Percentiles rank a stretch among this genome's conserved stretches.
These are phyloP conservation scores for Brevimyrus niger DNA, from an alignment of 2,113 vertebrate genomes.

Conservation along the genomic window DNA sequence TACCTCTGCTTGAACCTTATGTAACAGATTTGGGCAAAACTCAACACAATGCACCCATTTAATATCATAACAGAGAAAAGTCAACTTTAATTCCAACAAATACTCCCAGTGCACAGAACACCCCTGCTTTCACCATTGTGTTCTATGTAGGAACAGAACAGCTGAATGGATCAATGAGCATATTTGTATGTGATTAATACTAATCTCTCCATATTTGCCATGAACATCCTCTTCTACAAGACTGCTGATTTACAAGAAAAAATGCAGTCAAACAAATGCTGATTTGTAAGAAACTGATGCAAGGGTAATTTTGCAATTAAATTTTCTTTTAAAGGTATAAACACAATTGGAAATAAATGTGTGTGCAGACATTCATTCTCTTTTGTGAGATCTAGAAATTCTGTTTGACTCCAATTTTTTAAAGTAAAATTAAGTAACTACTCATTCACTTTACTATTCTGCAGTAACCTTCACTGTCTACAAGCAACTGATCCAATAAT, in stretches of 20 bases:
- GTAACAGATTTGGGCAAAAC: neutral
- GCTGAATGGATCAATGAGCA: neutral
- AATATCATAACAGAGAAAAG: neutral
- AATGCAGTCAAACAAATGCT: slow-evolving; percentile 30
- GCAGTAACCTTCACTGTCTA: neutral
- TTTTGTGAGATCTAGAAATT: neutral
- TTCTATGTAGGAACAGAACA: neutral
- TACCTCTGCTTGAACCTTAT: neutral
- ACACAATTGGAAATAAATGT: neutral
- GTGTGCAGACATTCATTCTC: too few species aligned
- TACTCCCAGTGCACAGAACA: neutral
- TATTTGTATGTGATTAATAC: slow-evolving; percentile 6
- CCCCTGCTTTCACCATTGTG: neutral
- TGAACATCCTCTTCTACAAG: neutral
- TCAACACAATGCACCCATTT: neutral
- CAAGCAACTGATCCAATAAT: neutral
- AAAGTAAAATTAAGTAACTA: neutral
- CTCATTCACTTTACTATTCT: neutral
- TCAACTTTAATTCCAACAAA: neutral
- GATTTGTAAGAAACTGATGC: slow-evolving; percentile 17
- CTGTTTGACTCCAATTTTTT: neutral
- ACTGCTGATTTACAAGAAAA: slow-evolving; percentile 18
- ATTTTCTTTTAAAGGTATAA: neutral
- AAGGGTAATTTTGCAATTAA: neutral
- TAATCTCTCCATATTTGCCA: neutral